A percentile compares a stretch with the other conserved stretches of the same genome.
Evolutionary conservation across 2,113 vertebrate species (phyloP).

Genomic region (Thamnophis sirtalis): DNA sequence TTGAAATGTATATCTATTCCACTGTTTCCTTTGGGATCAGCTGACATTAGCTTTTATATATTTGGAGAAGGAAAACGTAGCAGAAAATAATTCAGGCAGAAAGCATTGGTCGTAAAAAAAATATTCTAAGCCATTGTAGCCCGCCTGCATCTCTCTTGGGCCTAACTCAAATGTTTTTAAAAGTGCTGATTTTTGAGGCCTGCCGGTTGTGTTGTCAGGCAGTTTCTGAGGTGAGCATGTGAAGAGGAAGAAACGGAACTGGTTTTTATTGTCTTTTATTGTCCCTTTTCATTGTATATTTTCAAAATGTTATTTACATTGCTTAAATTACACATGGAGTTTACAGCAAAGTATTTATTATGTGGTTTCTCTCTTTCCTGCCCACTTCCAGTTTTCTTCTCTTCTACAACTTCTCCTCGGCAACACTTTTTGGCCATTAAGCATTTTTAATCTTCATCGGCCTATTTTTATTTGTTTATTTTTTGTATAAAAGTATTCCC

Average conservation of each 20-base stretch:
- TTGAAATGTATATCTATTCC: neutral
- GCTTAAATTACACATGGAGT: neutral
- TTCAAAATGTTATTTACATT: neutral
- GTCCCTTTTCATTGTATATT: neutral
- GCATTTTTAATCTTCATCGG: neutral
- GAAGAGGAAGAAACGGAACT: neutral
- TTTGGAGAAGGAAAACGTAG: neutral
- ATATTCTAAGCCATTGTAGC: neutral
- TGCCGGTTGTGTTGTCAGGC: neutral
- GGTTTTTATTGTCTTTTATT: neutral
- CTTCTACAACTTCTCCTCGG: neutral
- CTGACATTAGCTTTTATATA: neutral
- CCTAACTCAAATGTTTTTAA: neutral
- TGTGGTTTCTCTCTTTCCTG: neutral
- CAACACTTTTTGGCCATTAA: neutral
- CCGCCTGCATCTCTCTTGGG: neutral
- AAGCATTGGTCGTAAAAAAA: neutral
- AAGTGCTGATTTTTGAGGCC: neutral
- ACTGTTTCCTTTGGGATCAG: neutral
- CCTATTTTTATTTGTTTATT: neutral
- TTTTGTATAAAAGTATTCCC: neutral
- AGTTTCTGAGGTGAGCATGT: neutral
- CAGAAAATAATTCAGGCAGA: neutral
- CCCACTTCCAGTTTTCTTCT: neutral
- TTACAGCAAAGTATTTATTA: neutral